These are phyloP conservation scores for Macrosteles quadrilineatus DNA, from an alignment of 1,140 invertebrate genomes.

Conservation along the genomic window DNA sequence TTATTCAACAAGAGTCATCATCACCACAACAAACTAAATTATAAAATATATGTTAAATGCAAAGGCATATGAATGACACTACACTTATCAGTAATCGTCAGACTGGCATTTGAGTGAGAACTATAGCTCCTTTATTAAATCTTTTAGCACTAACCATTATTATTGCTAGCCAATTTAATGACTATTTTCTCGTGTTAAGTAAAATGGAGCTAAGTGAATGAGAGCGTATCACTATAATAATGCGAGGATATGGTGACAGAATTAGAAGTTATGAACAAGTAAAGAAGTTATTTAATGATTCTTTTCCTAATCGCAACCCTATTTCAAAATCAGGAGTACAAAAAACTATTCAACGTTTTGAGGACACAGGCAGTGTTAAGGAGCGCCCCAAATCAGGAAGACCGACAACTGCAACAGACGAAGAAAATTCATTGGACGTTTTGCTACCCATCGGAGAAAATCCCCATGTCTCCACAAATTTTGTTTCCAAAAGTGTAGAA, in stretches of 20 bases:
- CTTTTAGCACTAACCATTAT: no score
- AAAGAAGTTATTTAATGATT: not conserved
- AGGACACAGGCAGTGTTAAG: not conserved
- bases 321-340: not conserved
- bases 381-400: not conserved
- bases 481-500: constrained; percentile 2
- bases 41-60: no score
- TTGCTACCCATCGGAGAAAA: not conserved
- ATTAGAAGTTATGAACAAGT: constrained; percentile 4
- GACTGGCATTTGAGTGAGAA: no score
- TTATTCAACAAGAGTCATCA: no score
- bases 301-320: not conserved
- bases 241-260: constrained; percentile 2
- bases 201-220: not conserved
- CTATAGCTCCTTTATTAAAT: no score
- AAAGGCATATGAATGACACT: no score
- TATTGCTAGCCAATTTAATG: no score
- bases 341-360: not conserved
- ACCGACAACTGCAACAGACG: not conserved
- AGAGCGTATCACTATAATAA: not conserved
- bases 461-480: constrained; percentile 15
- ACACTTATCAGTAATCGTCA: no score
- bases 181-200: not conserved
- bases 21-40: no score
- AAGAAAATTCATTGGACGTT: constrained; percentile 16